These are phyloP conservation scores for Macrotis lagotis DNA, from an alignment of 2,113 vertebrate genomes.

Conservation along the genomic window DNA sequence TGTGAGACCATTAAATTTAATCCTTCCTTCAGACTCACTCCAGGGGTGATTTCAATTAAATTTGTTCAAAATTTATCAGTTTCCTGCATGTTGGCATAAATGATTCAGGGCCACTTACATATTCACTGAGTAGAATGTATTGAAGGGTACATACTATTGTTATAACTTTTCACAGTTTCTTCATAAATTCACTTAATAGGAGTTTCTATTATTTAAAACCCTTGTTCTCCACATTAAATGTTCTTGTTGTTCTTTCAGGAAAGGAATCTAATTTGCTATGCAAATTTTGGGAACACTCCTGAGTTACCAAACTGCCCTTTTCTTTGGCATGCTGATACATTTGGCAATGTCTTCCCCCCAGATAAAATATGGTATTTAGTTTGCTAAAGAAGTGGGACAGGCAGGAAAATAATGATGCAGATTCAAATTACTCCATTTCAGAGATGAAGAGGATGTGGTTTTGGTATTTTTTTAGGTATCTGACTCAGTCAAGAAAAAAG, in stretches of 20 bases:
- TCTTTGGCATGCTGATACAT: constrained; percentile 40
- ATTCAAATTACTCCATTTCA: accelerated
- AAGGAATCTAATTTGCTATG: constrained; percentile 58
- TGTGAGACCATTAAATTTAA: constrained; percentile 83
- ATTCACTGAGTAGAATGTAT: constrained; percentile 75
- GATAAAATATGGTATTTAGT: constrained; percentile 48
- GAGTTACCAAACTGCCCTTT: constrained; percentile 56
- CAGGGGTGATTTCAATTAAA: constrained; percentile 88
- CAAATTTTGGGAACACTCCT: constrained; percentile 55
- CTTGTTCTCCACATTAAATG: constrained; percentile 48
- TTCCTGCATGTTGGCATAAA: constrained; percentile 85
- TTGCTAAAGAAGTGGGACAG: background rate
- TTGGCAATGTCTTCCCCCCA: background rate
- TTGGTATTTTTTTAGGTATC: background rate
- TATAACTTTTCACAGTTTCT: constrained; percentile 81
- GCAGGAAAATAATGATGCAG: accelerated
- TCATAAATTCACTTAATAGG: constrained; percentile 78
- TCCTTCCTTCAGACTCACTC: constrained; percentile 83
- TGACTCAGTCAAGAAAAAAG: background rate
- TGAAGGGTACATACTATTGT: constrained; percentile 76
- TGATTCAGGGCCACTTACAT: constrained; percentile 83
- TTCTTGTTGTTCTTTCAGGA: constrained; percentile 43
- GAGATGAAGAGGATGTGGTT: accelerated
- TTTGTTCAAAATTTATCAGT: constrained; percentile 86
- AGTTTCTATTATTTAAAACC: constrained; percentile 77